Evolutionary conservation across 2,888 invertebrate genomes (phyloP).

Genomic region (Electrophaes corylata): DNA sequence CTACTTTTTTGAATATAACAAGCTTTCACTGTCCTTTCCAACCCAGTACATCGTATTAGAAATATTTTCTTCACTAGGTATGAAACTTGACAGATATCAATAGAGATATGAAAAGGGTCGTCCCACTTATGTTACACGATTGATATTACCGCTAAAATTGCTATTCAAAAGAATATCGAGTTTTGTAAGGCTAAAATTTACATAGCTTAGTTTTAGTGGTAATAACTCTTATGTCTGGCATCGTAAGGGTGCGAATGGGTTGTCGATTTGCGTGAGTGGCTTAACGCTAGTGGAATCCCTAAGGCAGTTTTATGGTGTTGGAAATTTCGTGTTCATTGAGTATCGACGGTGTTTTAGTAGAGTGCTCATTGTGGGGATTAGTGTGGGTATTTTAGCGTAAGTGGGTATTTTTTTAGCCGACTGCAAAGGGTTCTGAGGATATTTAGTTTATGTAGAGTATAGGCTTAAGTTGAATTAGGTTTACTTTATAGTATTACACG

Average conservation of each 20-base stretch:
- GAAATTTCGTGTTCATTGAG: constrained; percentile 43
- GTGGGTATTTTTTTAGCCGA: constrained; percentile 9
- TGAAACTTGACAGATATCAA: constrained; percentile 65
- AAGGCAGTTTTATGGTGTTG: constrained; percentile 51
- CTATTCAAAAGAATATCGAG: constrained; percentile 66
- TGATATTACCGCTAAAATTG: constrained; percentile 74
- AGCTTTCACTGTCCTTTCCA: constrained; percentile 2
- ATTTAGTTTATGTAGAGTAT: neutral
- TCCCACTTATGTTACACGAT: constrained; percentile 67
- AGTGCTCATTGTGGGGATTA: constrained; percentile 28
- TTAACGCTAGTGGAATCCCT: constrained; percentile 46
- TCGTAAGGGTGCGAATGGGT: constrained; percentile 47
- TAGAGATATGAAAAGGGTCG: constrained; percentile 67
- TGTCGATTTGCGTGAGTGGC: constrained; percentile 48
- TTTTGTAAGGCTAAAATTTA: constrained; percentile 54
- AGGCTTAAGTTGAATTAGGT: neutral
- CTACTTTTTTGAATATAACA: too few species aligned
- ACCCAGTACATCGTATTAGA: constrained; percentile 35
- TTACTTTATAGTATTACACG: too few species aligned
- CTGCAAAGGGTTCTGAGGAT: neutral
- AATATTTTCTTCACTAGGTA: constrained; percentile 33
- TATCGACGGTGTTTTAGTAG: constrained; percentile 30
- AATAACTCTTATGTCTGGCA: constrained; percentile 44
- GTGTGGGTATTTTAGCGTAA: constrained; percentile 10
- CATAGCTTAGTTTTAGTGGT: constrained; percentile 42